Percentiles rank a stretch among this genome's conserved stretches.
Evolutionary conservation across 2,113 vertebrate species (phyloP).

Genomic region (Cygnus atratus): DNA sequence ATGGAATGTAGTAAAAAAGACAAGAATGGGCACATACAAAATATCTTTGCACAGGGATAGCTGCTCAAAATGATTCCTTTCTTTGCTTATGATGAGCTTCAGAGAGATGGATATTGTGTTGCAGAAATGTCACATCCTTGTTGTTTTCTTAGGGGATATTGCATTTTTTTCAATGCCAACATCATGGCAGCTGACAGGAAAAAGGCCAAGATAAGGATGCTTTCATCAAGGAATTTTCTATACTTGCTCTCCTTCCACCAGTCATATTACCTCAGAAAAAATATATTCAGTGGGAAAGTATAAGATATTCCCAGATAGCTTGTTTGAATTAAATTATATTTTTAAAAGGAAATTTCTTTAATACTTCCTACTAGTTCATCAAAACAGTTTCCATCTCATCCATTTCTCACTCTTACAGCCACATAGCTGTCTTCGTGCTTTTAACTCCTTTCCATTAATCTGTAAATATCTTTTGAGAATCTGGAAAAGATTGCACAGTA

Average conservation of each 20-base stretch:
- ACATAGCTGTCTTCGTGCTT: neutral
- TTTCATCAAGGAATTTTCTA: neutral
- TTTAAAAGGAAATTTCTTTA: neutral
- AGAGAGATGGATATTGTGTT: neutral
- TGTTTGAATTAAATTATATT: neutral
- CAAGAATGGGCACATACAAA: neutral
- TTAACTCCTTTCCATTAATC: neutral
- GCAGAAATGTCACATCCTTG: neutral
- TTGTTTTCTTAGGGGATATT: neutral
- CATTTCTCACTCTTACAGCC: neutral
- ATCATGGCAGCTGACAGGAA: neutral
- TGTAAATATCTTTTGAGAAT: neutral
- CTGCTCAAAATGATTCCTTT: neutral
- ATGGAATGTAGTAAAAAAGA: neutral
- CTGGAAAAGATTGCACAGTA: neutral
- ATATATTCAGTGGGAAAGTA: neutral
- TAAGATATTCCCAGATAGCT: neutral
- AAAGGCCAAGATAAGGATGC: neutral
- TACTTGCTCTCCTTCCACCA: neutral
- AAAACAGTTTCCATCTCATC: neutral
- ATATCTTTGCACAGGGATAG: neutral
- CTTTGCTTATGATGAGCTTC: neutral
- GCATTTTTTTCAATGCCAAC: neutral
- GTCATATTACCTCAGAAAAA: neutral
- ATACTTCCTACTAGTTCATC: neutral